phyloP scores from a whole-genome alignment of 1,140 invertebrate genomes.

The Ptiloglossa arizonensis region DNA sequence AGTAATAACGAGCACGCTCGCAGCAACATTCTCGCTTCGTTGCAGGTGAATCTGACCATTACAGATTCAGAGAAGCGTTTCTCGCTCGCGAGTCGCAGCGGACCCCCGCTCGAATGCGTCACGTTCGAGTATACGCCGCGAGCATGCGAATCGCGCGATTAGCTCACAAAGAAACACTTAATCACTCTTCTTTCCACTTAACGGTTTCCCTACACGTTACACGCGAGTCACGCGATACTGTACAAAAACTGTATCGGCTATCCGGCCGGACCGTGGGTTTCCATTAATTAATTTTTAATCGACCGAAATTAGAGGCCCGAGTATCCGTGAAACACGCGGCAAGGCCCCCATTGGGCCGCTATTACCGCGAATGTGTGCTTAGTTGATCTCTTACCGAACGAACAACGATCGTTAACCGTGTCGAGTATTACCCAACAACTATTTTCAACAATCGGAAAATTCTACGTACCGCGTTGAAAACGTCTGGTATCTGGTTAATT shows the following conservation, averaged over 20 bases:
- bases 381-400: too few species aligned
- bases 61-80: slow-evolving; percentile 39
- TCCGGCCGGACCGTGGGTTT: neutral
- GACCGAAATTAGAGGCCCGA: neutral
- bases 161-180: slow-evolving; percentile 60
- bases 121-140: slow-evolving; percentile 40
- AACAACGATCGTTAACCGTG: neutral
- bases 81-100: neutral
- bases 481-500: too few species aligned
- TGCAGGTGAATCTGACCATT: slow-evolving; percentile 23
- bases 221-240: slow-evolving; percentile 54
- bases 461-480: too few species aligned
- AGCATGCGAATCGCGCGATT: slow-evolving; percentile 56
- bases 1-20: too few species aligned
- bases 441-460: too few species aligned
- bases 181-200: slow-evolving; percentile 57
- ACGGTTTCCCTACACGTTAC: slow-evolving; percentile 36
- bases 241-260: neutral
- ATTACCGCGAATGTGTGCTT: neutral
- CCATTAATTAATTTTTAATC: slow-evolving; percentile 16
- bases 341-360: neutral
- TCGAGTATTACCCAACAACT: neutral
- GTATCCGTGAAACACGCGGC: too few species aligned
- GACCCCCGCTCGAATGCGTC: slow-evolving; percentile 38
- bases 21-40: neutral